phyloP scores from a whole-genome alignment of 2,888 invertebrate genomes.

The Drosophila kambysellisi region DNA sequence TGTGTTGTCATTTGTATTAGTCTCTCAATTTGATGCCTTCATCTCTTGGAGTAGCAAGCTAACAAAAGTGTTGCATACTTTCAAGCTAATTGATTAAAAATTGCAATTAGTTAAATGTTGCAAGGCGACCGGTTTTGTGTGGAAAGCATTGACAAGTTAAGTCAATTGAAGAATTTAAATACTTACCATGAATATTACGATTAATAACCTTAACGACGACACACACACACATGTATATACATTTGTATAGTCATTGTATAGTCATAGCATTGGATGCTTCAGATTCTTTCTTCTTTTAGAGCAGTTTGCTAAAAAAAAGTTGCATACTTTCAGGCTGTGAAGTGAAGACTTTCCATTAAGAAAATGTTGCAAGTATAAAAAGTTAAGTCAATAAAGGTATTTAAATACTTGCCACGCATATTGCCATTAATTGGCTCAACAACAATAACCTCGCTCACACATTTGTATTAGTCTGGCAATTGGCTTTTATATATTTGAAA shows the following conservation, averaged over 20 bases:
- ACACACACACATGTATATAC: neutral
- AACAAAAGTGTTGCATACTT: neutral
- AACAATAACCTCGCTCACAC: constrained; percentile 10
- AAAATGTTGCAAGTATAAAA: constrained; percentile 19
- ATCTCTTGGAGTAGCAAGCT: neutral
- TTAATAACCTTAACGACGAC: neutral
- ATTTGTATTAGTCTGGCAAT: constrained; percentile 41
- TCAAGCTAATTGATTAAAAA: neutral
- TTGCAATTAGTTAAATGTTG: neutral
- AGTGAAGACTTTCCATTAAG: constrained; percentile 32
- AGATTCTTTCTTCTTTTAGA: neutral
- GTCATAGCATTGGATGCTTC: neutral
- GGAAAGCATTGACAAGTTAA: neutral
- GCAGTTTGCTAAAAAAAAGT: constrained; percentile 15
- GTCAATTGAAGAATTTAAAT: neutral
- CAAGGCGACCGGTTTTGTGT: neutral
- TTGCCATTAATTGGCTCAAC: constrained; percentile 57
- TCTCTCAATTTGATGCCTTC: neutral
- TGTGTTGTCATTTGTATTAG: neutral
- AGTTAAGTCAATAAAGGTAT: constrained; percentile 39
- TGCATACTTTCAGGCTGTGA: constrained; percentile 39
- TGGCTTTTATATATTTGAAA: constrained; percentile 62
- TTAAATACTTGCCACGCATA: constrained; percentile 47
- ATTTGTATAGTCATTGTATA: neutral
- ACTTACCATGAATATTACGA: neutral